A percentile compares a stretch with the other conserved stretches of the same genome.
phyloP scores from a whole-genome alignment of 2,888 invertebrate species.

The Masnerella sp. region DNA sequence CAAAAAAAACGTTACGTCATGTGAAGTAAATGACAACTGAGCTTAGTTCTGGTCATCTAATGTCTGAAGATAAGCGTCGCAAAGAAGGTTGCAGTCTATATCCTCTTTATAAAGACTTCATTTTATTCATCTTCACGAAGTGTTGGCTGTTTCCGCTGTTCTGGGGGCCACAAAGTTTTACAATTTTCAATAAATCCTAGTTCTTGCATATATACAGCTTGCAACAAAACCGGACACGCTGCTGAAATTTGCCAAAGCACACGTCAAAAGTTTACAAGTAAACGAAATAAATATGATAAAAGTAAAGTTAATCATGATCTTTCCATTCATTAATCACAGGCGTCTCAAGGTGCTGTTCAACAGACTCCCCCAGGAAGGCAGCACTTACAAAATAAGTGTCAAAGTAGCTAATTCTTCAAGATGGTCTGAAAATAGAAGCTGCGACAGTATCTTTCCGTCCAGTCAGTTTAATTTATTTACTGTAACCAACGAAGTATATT shows the following conservation, averaged over 20 bases:
- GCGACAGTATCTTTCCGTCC: background rate
- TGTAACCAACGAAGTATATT: background rate
- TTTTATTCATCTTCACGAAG: background rate
- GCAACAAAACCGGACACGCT: conserved; percentile 10
- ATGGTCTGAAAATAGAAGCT: too few species aligned
- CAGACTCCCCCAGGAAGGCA: conserved; percentile 1
- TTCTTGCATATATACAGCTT: conserved; percentile 14
- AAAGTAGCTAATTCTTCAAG: conserved; percentile 1
- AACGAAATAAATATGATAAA: background rate
- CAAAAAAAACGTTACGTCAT: background rate
- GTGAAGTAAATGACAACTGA: background rate
- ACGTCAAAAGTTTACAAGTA: background rate
- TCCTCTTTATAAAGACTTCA: background rate
- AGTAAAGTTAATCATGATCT: background rate
- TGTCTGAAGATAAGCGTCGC: background rate
- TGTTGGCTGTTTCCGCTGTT: conserved; percentile 12
- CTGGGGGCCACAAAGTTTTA: conserved; percentile 8
- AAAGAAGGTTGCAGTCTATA: background rate
- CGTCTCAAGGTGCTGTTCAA: background rate
- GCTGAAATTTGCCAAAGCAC: conserved; percentile 12
- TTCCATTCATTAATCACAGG: conserved; percentile 5
- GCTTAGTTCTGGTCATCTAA: background rate
- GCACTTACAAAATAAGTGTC: background rate
- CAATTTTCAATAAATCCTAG: conserved; percentile 18
- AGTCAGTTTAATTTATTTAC: conserved; percentile 6